Evolutionary conservation across 2,797 vertebrate genomes (phyloP), one percentile per base, ranked within the genome.

Genomic region (Trematomus bernacchii): DNA sequence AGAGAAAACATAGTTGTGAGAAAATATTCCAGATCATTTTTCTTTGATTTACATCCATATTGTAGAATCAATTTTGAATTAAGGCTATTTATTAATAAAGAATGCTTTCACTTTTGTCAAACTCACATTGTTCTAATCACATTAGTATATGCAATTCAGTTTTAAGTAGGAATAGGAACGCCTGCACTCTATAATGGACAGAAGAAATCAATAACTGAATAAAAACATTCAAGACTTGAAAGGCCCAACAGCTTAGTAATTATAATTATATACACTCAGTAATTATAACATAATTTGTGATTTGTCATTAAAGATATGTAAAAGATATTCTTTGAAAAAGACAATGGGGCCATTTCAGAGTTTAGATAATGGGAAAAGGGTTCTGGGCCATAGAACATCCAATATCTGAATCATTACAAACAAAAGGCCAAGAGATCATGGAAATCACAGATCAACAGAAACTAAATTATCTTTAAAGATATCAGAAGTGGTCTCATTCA

Each of bases 361-460:
- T 2, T 30, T 30, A 30, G 30, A 30, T 30, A 30, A 30, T 30
- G 30, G 30, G 30, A 30, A 30, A 30, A 3, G 6, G 30, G 30
- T 30, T 30, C 30, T 30, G 30, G 30, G 30, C 50, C 11, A 21
- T 2, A 12, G 21, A 21, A 52, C 15, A 0, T 15, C 9, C 0
- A 57, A 10, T n/a, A 51, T 43, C 55, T 55, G 50, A 77, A 16
- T 10, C 13, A 51, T 27, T 50, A 43, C 23, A 57, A 30, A 30
- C 30, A 30, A 27, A 48, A 37, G 6, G 10, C 16, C 60, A 58
- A 4, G 43, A 11, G 42, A 55, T 57, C 16, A n/a, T 5, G 10
- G 10, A 50, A 6, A 59, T 58, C 27, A 59, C 43, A 75, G 40
- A 64, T 33, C 15, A 47, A 3, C 47, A 61, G 51, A 47, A 48